Conservation (phyloP, 30 jellyfish, hydroid and myxozoan species). For the Pseudorhiza aurosa region DNA sequence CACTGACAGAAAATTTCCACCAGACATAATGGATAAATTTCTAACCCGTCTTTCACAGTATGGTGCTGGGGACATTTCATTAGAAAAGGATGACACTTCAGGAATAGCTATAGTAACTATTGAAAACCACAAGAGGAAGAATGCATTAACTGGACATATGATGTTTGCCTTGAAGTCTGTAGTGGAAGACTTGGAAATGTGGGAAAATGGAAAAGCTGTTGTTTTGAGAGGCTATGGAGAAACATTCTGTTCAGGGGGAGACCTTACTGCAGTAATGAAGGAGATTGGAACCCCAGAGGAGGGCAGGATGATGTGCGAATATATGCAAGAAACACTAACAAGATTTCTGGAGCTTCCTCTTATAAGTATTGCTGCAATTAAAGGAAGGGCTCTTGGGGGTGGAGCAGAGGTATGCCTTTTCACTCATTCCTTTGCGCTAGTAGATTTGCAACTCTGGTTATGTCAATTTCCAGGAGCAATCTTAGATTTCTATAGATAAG, state of each 20-base stretch:
- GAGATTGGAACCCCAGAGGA: slow-evolving; percentile 78
- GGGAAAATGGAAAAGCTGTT: slow-evolving; percentile 85
- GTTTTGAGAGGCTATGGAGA: slow-evolving; percentile 68
- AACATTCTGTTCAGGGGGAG: slow-evolving; percentile 95
- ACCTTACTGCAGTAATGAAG: slow-evolving; percentile 76
- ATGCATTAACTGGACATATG: slow-evolving; percentile 88
- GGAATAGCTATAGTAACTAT: slow-evolving; percentile 75
- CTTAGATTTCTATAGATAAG: too few relatives aligned
- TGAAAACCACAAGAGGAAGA: slow-evolving; percentile 70
- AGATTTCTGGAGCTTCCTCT: slow-evolving; percentile 80
- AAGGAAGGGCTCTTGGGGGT: slow-evolving; percentile 92
- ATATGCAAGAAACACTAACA: slow-evolving; percentile 76
- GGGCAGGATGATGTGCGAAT: slow-evolving; percentile 84
- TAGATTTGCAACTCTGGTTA: too few relatives aligned
- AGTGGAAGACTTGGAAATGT: slow-evolving; percentile 53
- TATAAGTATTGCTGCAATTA: slow-evolving; percentile 81
- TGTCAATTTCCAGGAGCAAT: too few relatives aligned
- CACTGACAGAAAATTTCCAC: slow-evolving; percentile 41
- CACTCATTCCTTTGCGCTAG: not conserved
- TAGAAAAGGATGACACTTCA: slow-evolving; percentile 25
- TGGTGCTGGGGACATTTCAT: slow-evolving; percentile 45
- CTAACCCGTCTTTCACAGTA: slow-evolving; percentile 26
- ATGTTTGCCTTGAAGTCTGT: slow-evolving; percentile 52
- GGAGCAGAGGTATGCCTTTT: slow-evolving; percentile 91
- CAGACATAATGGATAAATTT: slow-evolving; percentile 47